Evolutionary conservation across 1,140 invertebrate genomes (phyloP).

Genomic region (Limonius californicus): DNA sequence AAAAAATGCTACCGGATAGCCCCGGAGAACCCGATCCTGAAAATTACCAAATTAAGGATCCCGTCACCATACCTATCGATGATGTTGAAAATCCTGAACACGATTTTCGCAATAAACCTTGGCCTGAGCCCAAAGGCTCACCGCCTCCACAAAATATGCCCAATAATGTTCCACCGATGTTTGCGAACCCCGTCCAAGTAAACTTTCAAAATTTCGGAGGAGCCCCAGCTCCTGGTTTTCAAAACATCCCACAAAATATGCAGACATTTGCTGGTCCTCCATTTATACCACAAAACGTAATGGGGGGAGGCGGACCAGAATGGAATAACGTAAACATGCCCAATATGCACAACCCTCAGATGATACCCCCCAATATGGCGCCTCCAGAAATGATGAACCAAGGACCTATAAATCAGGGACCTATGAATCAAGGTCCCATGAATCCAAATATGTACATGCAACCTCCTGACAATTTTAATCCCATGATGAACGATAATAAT

Average conservation of each 20-base stretch:
- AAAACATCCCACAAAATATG: constrained; percentile 23
- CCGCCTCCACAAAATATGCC: constrained; percentile 44
- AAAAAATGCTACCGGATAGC: constrained; percentile 81
- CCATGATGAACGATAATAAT: constrained; percentile 32
- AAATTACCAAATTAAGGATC: constrained; percentile 68
- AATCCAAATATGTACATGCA: constrained; percentile 34
- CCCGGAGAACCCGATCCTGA: constrained; percentile 83
- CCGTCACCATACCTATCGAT: constrained; percentile 80
- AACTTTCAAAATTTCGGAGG: constrained; percentile 49
- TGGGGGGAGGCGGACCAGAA: constrained; percentile 39
- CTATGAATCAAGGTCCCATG: constrained; percentile 21
- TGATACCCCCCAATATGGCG: constrained; percentile 41
- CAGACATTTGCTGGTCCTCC: constrained; percentile 9
- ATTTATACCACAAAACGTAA: constrained; percentile 44
- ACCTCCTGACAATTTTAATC: constrained; percentile 34
- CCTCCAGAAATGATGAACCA: constrained; percentile 43
- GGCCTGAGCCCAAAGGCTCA: constrained; percentile 75
- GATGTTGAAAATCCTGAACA: constrained; percentile 77
- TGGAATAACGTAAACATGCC: constrained; percentile 1
- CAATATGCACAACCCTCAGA: constrained; percentile 33
- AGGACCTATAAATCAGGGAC: constrained; percentile 18
- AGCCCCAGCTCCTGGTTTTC: constrained; percentile 44
- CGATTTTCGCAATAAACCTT: constrained; percentile 68
- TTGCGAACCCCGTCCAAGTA: constrained; percentile 48
- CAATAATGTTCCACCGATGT: constrained; percentile 46